Evolutionary conservation across 2,113 vertebrate species (phyloP).

Genomic region (Ammodramus savannarum): DNA sequence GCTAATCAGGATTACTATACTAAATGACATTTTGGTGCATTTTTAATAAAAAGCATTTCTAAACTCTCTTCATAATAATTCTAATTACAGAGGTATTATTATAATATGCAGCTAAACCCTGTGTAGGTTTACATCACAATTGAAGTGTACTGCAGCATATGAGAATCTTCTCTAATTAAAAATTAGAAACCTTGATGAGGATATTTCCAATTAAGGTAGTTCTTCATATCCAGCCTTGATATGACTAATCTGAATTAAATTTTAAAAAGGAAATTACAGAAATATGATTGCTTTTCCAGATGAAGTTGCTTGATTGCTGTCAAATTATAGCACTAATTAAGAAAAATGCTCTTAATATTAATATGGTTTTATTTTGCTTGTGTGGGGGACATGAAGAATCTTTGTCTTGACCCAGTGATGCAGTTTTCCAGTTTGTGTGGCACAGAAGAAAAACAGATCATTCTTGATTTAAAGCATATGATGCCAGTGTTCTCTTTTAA

Average conservation of each 20-base stretch:
- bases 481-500: neutral
- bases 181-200: neutral
- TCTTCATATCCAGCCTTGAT: neutral
- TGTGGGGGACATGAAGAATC: fast-evolving
- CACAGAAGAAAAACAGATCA: neutral
- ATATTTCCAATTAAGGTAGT: neutral
- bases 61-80: neutral
- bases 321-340: neutral
- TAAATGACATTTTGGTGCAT: neutral
- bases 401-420: neutral
- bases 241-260: neutral
- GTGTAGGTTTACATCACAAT: neutral
- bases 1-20: neutral
- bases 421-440: neutral
- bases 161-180: neutral
- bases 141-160: neutral
- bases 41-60: neutral
- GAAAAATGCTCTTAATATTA: neutral
- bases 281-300: neutral
- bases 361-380: neutral
- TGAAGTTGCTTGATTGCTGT: neutral
- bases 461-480: neutral
- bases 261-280: neutral
- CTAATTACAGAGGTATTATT: neutral
- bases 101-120: neutral